A percentile compares a stretch with the other conserved stretches of the same genome.
phyloP scores from a whole-genome alignment of 1,140 invertebrate species.

The Ceratosolen solmsi region DNA sequence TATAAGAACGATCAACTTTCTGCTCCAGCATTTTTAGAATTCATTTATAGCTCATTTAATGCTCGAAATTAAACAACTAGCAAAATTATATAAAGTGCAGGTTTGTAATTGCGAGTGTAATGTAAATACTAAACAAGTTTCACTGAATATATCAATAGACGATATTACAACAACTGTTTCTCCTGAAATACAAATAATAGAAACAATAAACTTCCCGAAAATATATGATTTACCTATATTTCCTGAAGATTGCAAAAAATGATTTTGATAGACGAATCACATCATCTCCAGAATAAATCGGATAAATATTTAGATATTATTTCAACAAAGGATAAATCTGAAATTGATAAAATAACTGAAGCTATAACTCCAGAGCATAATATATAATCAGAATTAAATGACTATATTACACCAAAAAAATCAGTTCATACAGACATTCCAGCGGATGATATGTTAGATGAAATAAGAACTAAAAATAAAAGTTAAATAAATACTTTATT shows the following conservation, averaged over 20 bases:
- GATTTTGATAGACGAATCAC: conserved; percentile 1
- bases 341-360: conserved; percentile 2
- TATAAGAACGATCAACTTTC: conserved; percentile 57
- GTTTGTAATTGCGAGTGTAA: too few relatives aligned
- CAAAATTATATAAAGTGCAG: conserved; percentile 60
- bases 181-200: not conserved
- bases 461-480: not conserved
- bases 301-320: not conserved
- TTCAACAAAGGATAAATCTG: not conserved
- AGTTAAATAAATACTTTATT: conserved; percentile 13
- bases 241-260: not conserved
- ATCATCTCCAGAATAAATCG: too few relatives aligned
- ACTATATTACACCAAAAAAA: conserved; percentile 18
- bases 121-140: not conserved
- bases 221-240: conserved; percentile 20
- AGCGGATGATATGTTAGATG: not conserved
- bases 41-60: conserved; percentile 65
- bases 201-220: not conserved
- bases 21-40: conserved; percentile 70
- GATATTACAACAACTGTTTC: not conserved
- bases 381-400: not conserved
- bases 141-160: not conserved
- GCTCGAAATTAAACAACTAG: conserved; percentile 56
- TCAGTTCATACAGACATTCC: not conserved
- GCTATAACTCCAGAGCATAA: not conserved